Evolutionary conservation across 2,797 vertebrate species (phyloP).

Genomic region (Mastacembelus armatus): DNA sequence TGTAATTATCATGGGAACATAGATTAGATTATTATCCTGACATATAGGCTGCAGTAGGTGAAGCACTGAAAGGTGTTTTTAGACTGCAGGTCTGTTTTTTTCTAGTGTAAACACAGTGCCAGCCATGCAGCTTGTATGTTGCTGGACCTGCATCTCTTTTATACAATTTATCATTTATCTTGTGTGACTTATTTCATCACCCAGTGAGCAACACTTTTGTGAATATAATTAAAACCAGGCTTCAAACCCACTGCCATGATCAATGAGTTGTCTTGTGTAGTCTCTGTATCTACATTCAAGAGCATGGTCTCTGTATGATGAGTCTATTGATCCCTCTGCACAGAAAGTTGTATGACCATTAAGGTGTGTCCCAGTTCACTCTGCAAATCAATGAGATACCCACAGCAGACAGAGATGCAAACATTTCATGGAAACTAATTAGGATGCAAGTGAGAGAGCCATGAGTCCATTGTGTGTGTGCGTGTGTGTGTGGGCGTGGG

Average conservation of each 20-base stretch:
- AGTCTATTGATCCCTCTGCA: conserved; percentile 58
- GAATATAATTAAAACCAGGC: background rate
- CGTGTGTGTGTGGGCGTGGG: background rate
- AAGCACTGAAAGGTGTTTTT: too few relatives aligned
- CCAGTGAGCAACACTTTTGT: background rate
- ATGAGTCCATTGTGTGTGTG: conserved; percentile 1
- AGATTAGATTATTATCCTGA: too few relatives aligned
- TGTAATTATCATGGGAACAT: too few relatives aligned
- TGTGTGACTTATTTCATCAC: background rate
- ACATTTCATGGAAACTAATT: conserved; percentile 55
- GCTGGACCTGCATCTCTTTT: too few relatives aligned
- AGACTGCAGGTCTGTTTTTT: too few relatives aligned
- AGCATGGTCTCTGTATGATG: conserved; percentile 18
- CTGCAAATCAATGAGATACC: conserved; percentile 55
- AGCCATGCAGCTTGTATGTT: too few relatives aligned
- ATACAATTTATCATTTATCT: background rate
- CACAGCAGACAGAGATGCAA: conserved; percentile 30
- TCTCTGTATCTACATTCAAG: conserved; percentile 23
- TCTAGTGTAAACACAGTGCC: too few relatives aligned
- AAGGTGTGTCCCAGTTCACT: conserved; percentile 43
- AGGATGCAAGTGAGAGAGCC: conserved; percentile 25
- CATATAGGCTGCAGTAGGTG: background rate
- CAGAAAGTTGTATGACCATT: conserved; percentile 46
- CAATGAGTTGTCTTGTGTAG: conserved; percentile 14
- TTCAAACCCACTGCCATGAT: background rate